Evolutionary conservation across 2,888 invertebrate genomes (phyloP).

Genomic region (Salpingus planirostris): DNA sequence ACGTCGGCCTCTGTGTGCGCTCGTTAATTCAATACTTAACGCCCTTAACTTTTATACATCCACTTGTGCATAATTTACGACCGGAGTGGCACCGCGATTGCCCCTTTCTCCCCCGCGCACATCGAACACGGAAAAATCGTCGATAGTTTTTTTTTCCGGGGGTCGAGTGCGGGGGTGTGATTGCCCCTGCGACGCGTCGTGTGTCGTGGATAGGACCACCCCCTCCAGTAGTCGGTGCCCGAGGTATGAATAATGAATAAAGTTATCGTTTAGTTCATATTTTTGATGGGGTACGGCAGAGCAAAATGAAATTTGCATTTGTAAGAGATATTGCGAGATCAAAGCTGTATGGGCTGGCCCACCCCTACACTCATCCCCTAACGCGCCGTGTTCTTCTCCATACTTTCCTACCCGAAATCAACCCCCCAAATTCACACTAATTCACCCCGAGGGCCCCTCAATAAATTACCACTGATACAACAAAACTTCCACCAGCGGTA

Average conservation of each 20-base stretch:
- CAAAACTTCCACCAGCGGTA: too few relatives aligned
- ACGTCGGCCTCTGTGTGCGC: slow-evolving; percentile 29
- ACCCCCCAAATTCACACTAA: too few relatives aligned
- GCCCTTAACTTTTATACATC: slow-evolving; percentile 34
- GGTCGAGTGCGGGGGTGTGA: too few relatives aligned
- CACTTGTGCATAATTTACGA: slow-evolving; percentile 34
- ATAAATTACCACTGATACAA: too few relatives aligned
- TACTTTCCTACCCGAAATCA: too few relatives aligned
- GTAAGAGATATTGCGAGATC: slow-evolving; percentile 46
- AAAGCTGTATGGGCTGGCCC: slow-evolving; percentile 38
- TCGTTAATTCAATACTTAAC: slow-evolving; percentile 31
- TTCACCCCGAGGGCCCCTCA: too few relatives aligned
- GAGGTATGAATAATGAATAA: slow-evolving; percentile 53
- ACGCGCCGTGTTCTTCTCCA: not conserved
- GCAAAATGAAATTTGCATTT: slow-evolving; percentile 47
- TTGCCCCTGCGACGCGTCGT: too few relatives aligned
- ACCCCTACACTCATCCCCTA: slow-evolving; percentile 18
- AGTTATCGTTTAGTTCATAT: slow-evolving; percentile 56
- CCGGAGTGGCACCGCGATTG: slow-evolving; percentile 12
- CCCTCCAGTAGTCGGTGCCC: slow-evolving; percentile 32
- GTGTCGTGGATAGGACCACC: slow-evolving; percentile 16
- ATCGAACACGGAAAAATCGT: too few relatives aligned
- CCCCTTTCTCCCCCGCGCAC: too few relatives aligned
- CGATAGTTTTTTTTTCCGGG: too few relatives aligned
- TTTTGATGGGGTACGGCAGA: slow-evolving; percentile 46